Evolutionary conservation across 2,113 vertebrate genomes (phyloP).

Genomic region (Platichthys stellatus): DNA sequence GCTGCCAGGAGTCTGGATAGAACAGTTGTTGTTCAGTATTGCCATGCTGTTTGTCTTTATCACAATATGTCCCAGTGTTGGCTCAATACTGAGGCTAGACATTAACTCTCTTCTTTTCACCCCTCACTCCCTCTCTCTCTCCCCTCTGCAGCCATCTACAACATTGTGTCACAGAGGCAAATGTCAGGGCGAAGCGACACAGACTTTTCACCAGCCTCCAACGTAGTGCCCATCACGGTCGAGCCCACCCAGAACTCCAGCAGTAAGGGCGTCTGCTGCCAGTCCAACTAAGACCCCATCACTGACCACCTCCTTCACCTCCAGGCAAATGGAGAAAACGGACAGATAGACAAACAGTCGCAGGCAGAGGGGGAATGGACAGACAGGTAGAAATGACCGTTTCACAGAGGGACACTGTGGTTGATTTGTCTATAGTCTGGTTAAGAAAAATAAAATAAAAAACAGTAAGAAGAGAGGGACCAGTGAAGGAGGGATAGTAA

Average conservation of each 20-base stretch:
- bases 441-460: conserved; percentile 9
- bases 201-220: conserved; percentile 84
- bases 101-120: conserved; percentile 28
- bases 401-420: conserved; percentile 28
- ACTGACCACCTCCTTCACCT: conserved; percentile 55
- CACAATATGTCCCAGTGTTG: conserved; percentile 66
- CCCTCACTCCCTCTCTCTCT: not conserved
- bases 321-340: conserved; percentile 43
- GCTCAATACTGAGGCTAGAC: conserved; percentile 45
- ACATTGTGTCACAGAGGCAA: conserved; percentile 89
- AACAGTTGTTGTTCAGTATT: conserved; percentile 66
- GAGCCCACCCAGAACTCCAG: conserved; percentile 87
- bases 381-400: conserved; percentile 47
- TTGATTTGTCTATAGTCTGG: conserved; percentile 39
- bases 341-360: conserved; percentile 47
- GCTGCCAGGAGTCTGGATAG: conserved; percentile 66
- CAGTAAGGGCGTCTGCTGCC: conserved; percentile 85
- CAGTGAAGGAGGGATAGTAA: conserved; percentile 9
- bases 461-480: not conserved
- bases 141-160: conserved; percentile 86
- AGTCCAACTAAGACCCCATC: conserved; percentile 84
- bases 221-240: conserved; percentile 89
- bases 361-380: conserved; percentile 28
- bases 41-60: conserved; percentile 59
- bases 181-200: conserved; percentile 82